Evolutionary conservation across 30 jellyfish, hydroid and myxozoan species (phyloP).

Genomic region (Phacellophora camtschatica): DNA sequence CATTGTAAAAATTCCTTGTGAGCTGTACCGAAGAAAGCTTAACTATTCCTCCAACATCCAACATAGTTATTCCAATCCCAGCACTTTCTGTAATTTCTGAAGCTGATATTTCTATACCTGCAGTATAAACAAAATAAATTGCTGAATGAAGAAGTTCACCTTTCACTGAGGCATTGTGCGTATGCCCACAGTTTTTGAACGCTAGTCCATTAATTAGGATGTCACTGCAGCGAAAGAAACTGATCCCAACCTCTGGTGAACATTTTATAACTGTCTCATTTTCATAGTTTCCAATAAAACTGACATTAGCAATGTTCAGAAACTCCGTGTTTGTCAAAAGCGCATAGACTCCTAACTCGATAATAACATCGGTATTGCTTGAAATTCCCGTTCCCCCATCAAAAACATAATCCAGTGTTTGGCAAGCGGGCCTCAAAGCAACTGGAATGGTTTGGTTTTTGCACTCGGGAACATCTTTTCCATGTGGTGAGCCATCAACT

Average conservation of each 20-base stretch:
- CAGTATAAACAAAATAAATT: constrained; percentile 33
- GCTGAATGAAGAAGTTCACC: constrained; percentile 2
- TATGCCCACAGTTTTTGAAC: constrained; percentile 25
- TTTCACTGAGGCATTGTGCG: constrained; percentile 2
- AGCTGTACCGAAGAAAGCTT: neutral
- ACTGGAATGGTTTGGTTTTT: neutral
- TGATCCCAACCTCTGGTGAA: constrained; percentile 23
- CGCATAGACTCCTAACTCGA: constrained; percentile 15
- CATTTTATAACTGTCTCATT: neutral
- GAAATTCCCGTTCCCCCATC: constrained; percentile 28
- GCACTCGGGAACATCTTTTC: constrained; percentile 41
- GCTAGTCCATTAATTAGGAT: constrained; percentile 9
- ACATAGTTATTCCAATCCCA: constrained; percentile 56
- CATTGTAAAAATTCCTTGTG: neutral
- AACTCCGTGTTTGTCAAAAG: constrained; percentile 16
- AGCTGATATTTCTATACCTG: constrained; percentile 10
- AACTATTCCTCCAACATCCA: constrained; percentile 54
- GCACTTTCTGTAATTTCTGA: neutral
- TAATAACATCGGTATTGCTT: constrained; percentile 12
- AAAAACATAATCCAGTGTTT: constrained; percentile 53
- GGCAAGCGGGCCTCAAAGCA: constrained; percentile 48
- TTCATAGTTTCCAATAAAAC: constrained; percentile 19
- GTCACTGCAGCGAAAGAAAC: constrained; percentile 28
- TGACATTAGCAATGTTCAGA: neutral
- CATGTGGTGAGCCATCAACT: too few species aligned